Evolutionary conservation across 1,140 invertebrate species (phyloP), one percentile per base, ranked within the genome.

Genomic region (Ceratosolen fusciceps): DNA sequence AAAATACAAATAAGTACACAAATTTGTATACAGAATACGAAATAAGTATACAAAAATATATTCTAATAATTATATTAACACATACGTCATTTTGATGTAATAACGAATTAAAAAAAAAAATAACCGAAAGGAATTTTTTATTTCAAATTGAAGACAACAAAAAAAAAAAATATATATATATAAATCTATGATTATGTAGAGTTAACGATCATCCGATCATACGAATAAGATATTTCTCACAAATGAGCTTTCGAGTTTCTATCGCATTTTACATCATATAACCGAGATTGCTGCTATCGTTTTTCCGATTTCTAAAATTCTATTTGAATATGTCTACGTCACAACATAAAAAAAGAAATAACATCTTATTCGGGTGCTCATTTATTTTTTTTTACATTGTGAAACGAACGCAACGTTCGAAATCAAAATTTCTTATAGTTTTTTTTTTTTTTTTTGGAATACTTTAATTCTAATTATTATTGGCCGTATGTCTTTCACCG

Each of bases 301-400:
- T n/a, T 60, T 60, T 60, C 19, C 58, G 58, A 60, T 60, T 60
- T 60, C 58, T 60, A 60, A 60, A 60, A 60, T 60, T 9, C 26
- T 60, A 60, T 5, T 60, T 31, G 9, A 60, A 60, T n/a, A 43
- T 43, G 12, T n/a, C 39, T 43, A 12, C 12, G 39, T 43, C 39
- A 43, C 39, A 43, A 43, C 39, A 12, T 7, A 43, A n/a, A n/a
- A n/a, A n/a, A n/a, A n/a, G n/a, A n/a, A n/a, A n/a, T n/a, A n/a
- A n/a, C n/a, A n/a, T n/a, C n/a, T n/a, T n/a, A n/a, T n/a, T n/a
- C n/a, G n/a, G n/a, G n/a, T n/a, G n/a, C n/a, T 43, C 39, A 7
- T 43, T 43, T 43, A 5, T 43, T 43, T 5, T 43, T 5, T 43
- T 43, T 12, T 43, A 43, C 39, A 43, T 43, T 43, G n/a, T n/a